phyloP scores from a whole-genome alignment of 2,888 invertebrate species.

The Xestia rhomboidea region DNA sequence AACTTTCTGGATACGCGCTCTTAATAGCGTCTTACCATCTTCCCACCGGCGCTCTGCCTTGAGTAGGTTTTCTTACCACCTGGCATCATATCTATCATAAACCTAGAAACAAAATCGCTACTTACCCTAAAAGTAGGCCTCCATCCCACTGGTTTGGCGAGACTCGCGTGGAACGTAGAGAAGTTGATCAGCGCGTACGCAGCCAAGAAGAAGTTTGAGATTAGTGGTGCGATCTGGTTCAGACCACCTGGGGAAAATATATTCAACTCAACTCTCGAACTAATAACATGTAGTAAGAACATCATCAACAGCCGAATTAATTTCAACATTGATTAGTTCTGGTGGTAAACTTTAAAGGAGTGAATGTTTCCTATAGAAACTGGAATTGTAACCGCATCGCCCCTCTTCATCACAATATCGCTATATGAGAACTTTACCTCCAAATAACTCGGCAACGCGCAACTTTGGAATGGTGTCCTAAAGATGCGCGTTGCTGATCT shows the following conservation, averaged over 20 bases:
- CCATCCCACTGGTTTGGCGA: constrained; percentile 97
- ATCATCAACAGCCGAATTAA: not conserved
- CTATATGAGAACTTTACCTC: not conserved
- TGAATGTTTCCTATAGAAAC: too few relatives aligned
- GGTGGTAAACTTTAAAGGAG: too few relatives aligned
- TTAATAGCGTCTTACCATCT: not conserved
- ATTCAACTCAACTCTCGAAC: not conserved
- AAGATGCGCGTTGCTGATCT: not conserved
- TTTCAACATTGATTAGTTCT: not conserved
- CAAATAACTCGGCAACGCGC: not conserved
- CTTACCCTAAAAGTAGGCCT: constrained; percentile 96
- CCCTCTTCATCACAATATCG: not conserved
- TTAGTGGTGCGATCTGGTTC: constrained; percentile 97
- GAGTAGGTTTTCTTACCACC: not conserved
- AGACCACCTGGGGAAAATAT: constrained; percentile 92
- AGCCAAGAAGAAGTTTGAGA: constrained; percentile 98
- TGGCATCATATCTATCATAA: not conserved
- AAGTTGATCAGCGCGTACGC: constrained; percentile 98
- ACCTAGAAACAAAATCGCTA: not conserved
- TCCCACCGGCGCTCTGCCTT: not conserved
- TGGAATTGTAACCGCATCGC: too few relatives aligned
- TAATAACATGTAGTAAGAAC: not conserved
- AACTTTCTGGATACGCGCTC: too few relatives aligned
- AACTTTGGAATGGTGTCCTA: not conserved
- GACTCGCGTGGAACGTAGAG: constrained; percentile 97